These are phyloP conservation scores for Myoxocephalus aenaeus DNA, from an alignment of 2,797 vertebrate genomes.

Conservation along the genomic window DNA sequence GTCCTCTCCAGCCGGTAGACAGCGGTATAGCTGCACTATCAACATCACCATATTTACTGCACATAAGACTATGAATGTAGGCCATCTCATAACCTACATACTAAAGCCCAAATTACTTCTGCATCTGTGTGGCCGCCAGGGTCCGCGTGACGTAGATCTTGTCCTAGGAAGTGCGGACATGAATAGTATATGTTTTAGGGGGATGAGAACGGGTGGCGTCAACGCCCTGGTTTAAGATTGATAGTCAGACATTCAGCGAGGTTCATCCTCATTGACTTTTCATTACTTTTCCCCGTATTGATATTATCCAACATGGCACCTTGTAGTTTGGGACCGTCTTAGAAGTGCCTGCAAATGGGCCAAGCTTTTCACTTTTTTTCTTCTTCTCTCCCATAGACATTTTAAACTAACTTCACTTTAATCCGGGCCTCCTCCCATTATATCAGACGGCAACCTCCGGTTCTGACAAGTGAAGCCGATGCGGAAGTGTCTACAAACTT, in stretches of 20 bases:
- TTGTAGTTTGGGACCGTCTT: background rate
- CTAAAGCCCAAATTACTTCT: background rate
- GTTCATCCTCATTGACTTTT: background rate
- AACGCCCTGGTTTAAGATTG: background rate
- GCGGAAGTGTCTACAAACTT: too few relatives aligned
- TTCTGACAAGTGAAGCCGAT: too few relatives aligned
- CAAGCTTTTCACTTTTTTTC: too few relatives aligned
- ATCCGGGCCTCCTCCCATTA: too few relatives aligned
- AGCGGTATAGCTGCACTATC: conserved; percentile 38
- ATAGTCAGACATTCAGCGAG: background rate
- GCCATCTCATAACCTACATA: background rate
- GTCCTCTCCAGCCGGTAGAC: too few relatives aligned
- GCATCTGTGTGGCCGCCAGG: background rate
- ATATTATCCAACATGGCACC: background rate
- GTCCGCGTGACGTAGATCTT: background rate
- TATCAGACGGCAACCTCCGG: too few relatives aligned
- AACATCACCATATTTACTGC: background rate
- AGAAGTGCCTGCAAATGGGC: background rate
- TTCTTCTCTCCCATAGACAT: too few relatives aligned
- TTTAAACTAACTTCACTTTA: too few relatives aligned
- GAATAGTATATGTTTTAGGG: too few relatives aligned
- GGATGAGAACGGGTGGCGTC: background rate
- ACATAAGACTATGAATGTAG: conserved; percentile 6
- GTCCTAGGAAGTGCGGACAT: background rate
- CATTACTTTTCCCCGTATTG: background rate